Conservation (phyloP, 1,140 invertebrate genomes). For the Bicyclus anynana region DNA sequence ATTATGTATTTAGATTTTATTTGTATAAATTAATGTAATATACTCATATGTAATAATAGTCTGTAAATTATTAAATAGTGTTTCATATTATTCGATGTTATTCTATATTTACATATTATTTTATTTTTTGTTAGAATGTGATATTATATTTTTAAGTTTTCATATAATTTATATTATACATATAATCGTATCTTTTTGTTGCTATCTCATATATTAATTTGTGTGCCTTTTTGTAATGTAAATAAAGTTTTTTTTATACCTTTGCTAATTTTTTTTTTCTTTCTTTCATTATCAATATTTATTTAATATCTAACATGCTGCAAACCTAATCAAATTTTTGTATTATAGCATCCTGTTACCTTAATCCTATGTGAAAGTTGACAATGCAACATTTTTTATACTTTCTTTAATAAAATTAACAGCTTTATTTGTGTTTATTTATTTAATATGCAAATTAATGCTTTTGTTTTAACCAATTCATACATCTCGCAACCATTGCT, state of each 20-base stretch:
- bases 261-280: background rate
- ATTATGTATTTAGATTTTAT: background rate
- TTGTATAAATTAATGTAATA: too few relatives aligned
- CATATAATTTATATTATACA: background rate
- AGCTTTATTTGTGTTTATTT: background rate
- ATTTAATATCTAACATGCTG: background rate
- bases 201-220: background rate
- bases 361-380: background rate
- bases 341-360: background rate
- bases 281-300: background rate
- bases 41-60: too few relatives aligned
- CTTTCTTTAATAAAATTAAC: background rate
- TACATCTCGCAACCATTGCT: too few relatives aligned
- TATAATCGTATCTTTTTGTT: background rate
- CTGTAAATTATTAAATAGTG: too few relatives aligned
- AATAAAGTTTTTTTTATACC: constrained; percentile 1
- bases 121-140: too few relatives aligned
- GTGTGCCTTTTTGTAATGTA: background rate
- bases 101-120: too few relatives aligned
- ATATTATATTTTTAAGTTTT: background rate
- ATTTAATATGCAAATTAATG: too few relatives aligned
- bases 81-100: too few relatives aligned
- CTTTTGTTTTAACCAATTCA: too few relatives aligned
- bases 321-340: background rate
- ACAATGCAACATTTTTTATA: background rate